Evolutionary conservation across 2,797 vertebrate genomes (phyloP).

Genomic region (Microctenopoma lineatum): DNA sequence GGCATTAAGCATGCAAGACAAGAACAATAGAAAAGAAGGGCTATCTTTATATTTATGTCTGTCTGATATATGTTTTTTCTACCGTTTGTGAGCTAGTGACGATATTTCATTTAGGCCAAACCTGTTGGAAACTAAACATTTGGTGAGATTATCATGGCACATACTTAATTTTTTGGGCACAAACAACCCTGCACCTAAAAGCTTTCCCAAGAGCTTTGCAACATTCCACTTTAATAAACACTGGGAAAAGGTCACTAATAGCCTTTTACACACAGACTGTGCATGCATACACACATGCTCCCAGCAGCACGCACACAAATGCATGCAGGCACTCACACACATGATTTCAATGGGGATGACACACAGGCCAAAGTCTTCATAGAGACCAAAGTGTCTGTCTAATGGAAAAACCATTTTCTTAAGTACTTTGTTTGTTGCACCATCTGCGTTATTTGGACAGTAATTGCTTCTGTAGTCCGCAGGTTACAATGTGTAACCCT

Average conservation of each 20-base stretch:
- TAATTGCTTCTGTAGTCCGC: conserved; percentile 78
- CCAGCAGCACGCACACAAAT: conserved; percentile 32
- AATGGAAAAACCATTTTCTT: conserved; percentile 81
- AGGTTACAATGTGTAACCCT: conserved; percentile 71
- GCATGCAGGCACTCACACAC: conserved; percentile 10
- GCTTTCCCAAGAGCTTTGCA: conserved; percentile 15
- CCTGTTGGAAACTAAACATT: conserved; percentile 10
- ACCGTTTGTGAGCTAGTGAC: not conserved
- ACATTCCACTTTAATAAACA: conserved; percentile 35
- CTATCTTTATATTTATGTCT: conserved; percentile 1
- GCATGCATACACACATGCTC: conserved; percentile 22
- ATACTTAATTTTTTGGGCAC: conserved; percentile 11
- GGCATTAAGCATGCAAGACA: conserved; percentile 72
- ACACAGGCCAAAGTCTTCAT: conserved; percentile 63
- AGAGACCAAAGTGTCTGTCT: conserved; percentile 77
- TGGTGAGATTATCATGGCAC: not conserved
- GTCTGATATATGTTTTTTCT: not conserved
- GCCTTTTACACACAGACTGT: conserved; percentile 26
- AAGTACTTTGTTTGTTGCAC: conserved; percentile 82
- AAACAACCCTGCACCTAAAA: conserved; percentile 21
- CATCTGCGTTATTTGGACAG: conserved; percentile 75
- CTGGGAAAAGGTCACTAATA: conserved; percentile 30
- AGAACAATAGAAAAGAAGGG: conserved; percentile 57
- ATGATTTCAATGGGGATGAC: conserved; percentile 40
- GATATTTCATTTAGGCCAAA: conserved; percentile 6